Base-by-base conservation (phyloP, 2,113 vertebrate species). In the Jaculus jaculus region DNA sequence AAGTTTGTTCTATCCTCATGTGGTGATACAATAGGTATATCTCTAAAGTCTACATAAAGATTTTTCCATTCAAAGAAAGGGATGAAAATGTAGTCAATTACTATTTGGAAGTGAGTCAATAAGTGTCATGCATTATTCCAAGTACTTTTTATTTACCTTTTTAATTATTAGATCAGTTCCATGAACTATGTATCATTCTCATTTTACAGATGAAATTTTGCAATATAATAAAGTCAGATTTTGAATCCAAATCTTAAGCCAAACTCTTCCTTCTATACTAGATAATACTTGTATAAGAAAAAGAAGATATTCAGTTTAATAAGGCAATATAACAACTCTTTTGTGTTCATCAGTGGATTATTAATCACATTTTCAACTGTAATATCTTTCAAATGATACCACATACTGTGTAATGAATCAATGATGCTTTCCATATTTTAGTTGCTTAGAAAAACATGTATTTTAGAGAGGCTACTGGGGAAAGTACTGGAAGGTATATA, bases 1-100 rank as follows among this genome's bases (percentile, higher is more conserved):
- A 92, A 63, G 47, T 91, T 78, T 5, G 8, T 63, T 95, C 89
- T 94, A 84, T 93, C 78, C 28, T 85, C 94, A 30, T 91, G 78
- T 12, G 42, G 61, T 51, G 37, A 75, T 81, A 66, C 73, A 78
- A 87, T 82, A 85, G 26, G n/a, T 75, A 30, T 72, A 58, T 75
- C 69, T 84, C 88, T 79, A 80, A 95, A 75, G 23, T 5, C 78
- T 65, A 94, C 26, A 80, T 88, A 91, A 89, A 91, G n/a, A 83
- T 88, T 95, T 93, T 66, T 92, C n/a, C 17, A 92, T 68, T 92
- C 60, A 78, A 32, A 74, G 32, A 92, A n/a, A 5, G 1, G 18
- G 26, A 54, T 47, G 21, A 93, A 96, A 94, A 92, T 77, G 26
- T 92, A 94, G 66, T 61, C 60, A 75, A 78, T 63, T 72, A 73